Conservation (phyloP, 2,797 vertebrate species). For the Argyrosomus regius region DNA sequence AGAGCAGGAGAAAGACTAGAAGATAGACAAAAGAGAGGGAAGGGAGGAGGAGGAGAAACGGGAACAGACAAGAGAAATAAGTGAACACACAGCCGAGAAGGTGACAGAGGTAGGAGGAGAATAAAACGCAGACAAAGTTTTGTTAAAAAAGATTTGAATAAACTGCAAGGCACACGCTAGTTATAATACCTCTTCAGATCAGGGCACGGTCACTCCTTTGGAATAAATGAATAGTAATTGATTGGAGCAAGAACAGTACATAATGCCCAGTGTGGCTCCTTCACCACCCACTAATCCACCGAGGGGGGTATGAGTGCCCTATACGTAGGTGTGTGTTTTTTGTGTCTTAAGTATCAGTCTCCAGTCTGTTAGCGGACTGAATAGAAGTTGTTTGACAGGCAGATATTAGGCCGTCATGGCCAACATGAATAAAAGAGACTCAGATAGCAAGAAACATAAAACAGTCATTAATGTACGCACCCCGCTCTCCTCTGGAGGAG, state of each 20-base stretch:
- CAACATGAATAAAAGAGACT: conserved; percentile 76
- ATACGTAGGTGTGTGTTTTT: conserved; percentile 76
- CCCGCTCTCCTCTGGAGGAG: conserved; percentile 61
- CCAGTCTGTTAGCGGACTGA: conserved; percentile 67
- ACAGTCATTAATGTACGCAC: conserved; percentile 82
- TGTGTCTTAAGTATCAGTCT: conserved; percentile 83
- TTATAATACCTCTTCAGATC: conserved; percentile 75
- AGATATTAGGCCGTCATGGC: conserved; percentile 87
- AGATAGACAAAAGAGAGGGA: conserved; percentile 55
- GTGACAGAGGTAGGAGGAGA: conserved; percentile 64
- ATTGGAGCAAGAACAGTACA: conserved; percentile 79
- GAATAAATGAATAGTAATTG: conserved; percentile 85
- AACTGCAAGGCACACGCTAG: conserved; percentile 64
- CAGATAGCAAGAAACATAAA: conserved; percentile 80
- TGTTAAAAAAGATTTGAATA: conserved; percentile 67
- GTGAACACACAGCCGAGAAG: conserved; percentile 52
- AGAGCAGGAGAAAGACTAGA: conserved; percentile 37
- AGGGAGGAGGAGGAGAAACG: conserved; percentile 31
- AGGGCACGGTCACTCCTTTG: conserved; percentile 75
- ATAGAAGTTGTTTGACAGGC: conserved; percentile 84
- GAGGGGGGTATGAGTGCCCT: conserved; percentile 58
- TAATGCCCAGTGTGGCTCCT: conserved; percentile 76
- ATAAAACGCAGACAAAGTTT: conserved; percentile 66
- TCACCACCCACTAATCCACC: conserved; percentile 77
- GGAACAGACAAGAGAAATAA: conserved; percentile 42